Evolutionary conservation across 2,113 vertebrate genomes (phyloP).

Genomic region (Clarias macrocephalus): DNA sequence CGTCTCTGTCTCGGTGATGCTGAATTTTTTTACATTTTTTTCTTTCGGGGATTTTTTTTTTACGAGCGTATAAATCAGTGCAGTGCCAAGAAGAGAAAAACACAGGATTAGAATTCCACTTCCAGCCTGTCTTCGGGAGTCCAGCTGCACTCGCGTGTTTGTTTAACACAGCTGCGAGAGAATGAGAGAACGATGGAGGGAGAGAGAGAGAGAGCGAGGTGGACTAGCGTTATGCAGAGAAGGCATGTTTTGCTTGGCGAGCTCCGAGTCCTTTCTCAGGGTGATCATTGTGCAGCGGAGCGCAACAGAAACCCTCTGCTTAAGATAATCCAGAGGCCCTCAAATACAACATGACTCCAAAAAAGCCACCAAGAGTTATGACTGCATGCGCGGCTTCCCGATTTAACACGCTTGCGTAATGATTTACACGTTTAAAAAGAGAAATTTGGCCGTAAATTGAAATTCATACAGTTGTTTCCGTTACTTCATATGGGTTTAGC

Average conservation of each 20-base stretch:
- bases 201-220: constrained; percentile 35
- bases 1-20: constrained; percentile 63
- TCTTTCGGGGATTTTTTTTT: constrained; percentile 58
- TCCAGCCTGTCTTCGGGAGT: constrained; percentile 72
- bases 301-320: constrained; percentile 56
- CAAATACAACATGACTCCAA: constrained; percentile 9
- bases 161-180: constrained; percentile 74
- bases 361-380: constrained; percentile 16
- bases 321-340: constrained; percentile 52
- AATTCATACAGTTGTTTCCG: background rate
- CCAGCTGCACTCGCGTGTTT: constrained; percentile 77
- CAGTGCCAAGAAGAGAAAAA: constrained; percentile 70
- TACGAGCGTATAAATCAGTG: constrained; percentile 77
- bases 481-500: background rate
- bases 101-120: constrained; percentile 78
- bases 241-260: constrained; percentile 69
- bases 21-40: too few species aligned
- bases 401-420: background rate
- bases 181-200: constrained; percentile 21
- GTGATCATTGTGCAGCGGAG: constrained; percentile 65
- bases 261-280: constrained; percentile 57
- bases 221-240: constrained; percentile 66
- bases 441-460: background rate
- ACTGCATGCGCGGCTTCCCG: background rate
- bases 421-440: background rate